Evolutionary conservation across 92 coral and sea anemone genomes (phyloP).

Genomic region (Umimayanthus kanabou): DNA sequence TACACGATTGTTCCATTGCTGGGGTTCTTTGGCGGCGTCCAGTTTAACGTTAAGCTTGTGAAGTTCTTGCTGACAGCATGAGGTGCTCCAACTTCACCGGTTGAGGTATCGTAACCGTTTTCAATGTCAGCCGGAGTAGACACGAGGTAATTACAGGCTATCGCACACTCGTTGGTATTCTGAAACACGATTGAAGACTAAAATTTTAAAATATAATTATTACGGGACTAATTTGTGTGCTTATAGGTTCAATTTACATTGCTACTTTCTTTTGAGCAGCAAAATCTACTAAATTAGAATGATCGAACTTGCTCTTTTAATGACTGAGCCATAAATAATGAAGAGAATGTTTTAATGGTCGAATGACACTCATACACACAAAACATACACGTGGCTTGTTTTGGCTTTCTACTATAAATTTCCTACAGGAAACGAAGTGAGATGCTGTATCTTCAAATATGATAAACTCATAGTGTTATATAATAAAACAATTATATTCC

Average conservation of each 20-base stretch:
- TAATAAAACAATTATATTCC: too few species aligned
- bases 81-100: neutral
- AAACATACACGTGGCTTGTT: too few species aligned
- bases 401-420: too few species aligned
- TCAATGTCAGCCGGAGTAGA: constrained; percentile 19
- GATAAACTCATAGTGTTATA: too few species aligned
- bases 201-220: neutral
- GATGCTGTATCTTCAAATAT: too few species aligned
- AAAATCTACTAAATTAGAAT: neutral
- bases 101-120: neutral
- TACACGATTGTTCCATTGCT: constrained; percentile 24
- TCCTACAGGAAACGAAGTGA: too few species aligned
- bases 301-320: neutral
- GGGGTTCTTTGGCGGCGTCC: neutral
- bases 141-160: constrained; percentile 17
- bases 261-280: neutral
- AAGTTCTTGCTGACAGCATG: neutral
- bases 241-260: neutral
- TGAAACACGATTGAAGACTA: neutral
- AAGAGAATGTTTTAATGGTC: too few species aligned
- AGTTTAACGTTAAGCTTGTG: constrained; percentile 9
- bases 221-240: neutral
- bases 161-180: constrained; percentile 11
- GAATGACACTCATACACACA: too few species aligned
- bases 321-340: too few species aligned